A percentile compares a stretch with the other conserved stretches of the same genome.
phyloP scores from a whole-genome alignment of 2,113 vertebrate genomes.

The Odobenus rosmarus region DNA sequence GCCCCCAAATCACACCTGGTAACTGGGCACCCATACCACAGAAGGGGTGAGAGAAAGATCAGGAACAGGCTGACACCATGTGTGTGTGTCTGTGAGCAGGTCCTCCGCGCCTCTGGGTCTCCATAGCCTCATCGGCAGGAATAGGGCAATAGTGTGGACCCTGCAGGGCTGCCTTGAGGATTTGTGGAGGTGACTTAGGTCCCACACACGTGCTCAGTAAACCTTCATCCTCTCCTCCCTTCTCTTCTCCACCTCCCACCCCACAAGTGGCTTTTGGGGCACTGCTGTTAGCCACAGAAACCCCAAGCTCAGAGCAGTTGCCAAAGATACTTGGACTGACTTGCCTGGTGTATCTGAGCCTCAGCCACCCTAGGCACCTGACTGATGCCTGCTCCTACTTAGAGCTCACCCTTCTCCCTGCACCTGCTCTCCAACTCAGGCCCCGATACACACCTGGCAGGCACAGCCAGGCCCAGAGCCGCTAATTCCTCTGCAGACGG shows the following conservation, averaged over 20 bases:
- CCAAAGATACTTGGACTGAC: background rate
- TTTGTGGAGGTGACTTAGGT: background rate
- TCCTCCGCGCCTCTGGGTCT: background rate
- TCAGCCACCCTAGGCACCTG: background rate
- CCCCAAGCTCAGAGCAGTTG: background rate
- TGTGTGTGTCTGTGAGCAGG: background rate
- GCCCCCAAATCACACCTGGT: accelerated
- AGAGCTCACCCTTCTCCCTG: background rate
- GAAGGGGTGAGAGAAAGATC: background rate
- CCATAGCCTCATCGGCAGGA: background rate
- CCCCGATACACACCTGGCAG: accelerated
- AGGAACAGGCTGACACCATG: background rate
- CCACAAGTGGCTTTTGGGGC: background rate
- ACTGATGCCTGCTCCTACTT: background rate
- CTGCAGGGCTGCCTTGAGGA: background rate
- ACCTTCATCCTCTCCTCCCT: background rate
- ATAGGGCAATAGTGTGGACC: no score
- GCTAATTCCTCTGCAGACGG: background rate
- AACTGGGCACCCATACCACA: accelerated
- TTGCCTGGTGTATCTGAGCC: background rate
- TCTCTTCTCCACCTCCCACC: accelerated
- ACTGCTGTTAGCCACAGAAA: background rate
- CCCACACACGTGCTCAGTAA: accelerated
- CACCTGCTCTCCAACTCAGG: background rate
- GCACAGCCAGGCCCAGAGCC: background rate